Percentiles rank a stretch among this genome's conserved stretches.
Conservation (phyloP, 23 tunicate genomes). For the Styela clava region DNA sequence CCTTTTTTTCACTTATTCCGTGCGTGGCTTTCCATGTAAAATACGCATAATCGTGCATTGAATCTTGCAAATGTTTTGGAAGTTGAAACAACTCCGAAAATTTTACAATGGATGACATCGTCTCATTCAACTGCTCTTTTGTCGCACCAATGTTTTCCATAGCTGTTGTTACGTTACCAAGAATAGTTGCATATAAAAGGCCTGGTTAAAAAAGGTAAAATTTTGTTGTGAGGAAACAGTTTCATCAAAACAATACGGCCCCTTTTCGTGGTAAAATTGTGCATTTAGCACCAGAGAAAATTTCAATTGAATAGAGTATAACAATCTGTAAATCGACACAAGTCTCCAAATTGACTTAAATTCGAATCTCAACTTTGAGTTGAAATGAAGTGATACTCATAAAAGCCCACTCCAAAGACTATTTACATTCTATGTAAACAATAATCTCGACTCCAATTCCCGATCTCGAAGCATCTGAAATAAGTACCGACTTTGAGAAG, state of each 20-base stretch:
- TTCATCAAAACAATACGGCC: not conserved
- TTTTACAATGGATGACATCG: conserved; percentile 27
- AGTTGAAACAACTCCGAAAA: conserved; percentile 41
- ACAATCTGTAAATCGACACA: no score
- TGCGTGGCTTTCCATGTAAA: conserved; percentile 46
- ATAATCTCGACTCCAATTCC: no score
- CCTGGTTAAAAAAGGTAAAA: conserved; percentile 17
- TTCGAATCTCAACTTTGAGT: no score
- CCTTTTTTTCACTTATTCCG: conserved; percentile 52
- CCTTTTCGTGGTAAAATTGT: no score
- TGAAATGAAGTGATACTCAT: no score
- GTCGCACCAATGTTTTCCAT: conserved; percentile 38
- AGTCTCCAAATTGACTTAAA: no score
- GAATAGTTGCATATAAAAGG: conserved; percentile 55
- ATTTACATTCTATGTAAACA: no score
- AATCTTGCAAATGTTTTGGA: conserved; percentile 45
- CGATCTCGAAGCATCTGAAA: no score
- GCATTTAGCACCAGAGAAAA: no score
- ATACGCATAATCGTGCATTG: conserved; percentile 52
- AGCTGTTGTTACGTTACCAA: conserved; percentile 64
- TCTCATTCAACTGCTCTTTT: conserved; percentile 33
- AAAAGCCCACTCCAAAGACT: no score
- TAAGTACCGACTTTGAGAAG: no score
- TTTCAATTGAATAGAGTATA: no score
- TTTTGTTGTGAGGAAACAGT: not conserved